Conservation (phyloP, 1,140 invertebrate genomes). For the Hydropsyche tenuis region DNA sequence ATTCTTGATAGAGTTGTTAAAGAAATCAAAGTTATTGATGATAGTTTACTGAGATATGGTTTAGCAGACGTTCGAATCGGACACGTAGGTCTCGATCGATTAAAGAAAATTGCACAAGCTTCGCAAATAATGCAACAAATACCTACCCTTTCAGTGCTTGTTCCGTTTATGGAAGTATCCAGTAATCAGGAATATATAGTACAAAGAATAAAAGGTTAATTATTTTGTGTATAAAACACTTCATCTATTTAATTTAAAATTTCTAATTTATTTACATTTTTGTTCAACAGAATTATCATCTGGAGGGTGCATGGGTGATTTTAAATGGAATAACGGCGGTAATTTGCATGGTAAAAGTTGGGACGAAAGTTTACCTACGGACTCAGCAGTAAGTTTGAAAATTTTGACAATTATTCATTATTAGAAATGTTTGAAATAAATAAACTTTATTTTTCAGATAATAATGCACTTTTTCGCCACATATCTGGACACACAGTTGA, state of each 20-base stretch:
- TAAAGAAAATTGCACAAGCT: constrained; percentile 72
- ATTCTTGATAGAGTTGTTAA: constrained; percentile 72
- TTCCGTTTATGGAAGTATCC: constrained; percentile 80
- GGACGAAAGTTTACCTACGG: constrained; percentile 80
- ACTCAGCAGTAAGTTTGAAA: constrained; percentile 70
- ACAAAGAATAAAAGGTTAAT: constrained; percentile 70
- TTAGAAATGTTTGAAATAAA: neutral
- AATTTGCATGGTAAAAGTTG: constrained; percentile 76
- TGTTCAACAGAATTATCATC: constrained; percentile 54
- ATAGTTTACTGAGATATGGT: constrained; percentile 70
- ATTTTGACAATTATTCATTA: neutral
- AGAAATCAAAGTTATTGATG: constrained; percentile 76
- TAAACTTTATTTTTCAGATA: constrained; percentile 65
- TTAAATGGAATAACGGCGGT: constrained; percentile 80
- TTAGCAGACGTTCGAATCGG: constrained; percentile 75
- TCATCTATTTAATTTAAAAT: constrained; percentile 20
- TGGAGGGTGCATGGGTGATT: constrained; percentile 82
- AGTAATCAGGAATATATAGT: constrained; percentile 85
- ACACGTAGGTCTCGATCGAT: constrained; percentile 70
- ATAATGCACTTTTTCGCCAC: constrained; percentile 83
- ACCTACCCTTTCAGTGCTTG: constrained; percentile 71
- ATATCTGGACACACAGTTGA: constrained; percentile 81
- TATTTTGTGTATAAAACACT: no score
- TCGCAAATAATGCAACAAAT: constrained; percentile 68
- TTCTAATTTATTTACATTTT: constrained; percentile 12